A percentile compares a stretch with the other conserved stretches of the same genome.
Evolutionary conservation across 1,140 invertebrate species (phyloP).

Genomic region (Stegodyphus dumicola): DNA sequence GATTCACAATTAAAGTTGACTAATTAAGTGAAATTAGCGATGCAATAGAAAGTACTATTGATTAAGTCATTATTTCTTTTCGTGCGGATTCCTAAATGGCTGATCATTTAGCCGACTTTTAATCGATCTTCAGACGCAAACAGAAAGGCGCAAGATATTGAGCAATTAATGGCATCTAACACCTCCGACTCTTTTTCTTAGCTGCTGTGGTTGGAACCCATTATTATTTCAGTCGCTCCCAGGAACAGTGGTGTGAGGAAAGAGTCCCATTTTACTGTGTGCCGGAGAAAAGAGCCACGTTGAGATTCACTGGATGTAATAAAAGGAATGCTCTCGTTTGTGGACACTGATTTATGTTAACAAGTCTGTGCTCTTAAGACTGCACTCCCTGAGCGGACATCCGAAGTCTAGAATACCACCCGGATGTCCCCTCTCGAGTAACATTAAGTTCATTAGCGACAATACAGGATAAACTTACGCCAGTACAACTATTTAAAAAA

Average conservation of each 20-base stretch:
- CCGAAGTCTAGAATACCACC: too few relatives aligned
- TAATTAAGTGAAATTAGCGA: conserved; percentile 61
- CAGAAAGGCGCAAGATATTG: conserved; percentile 55
- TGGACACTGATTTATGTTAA: too few relatives aligned
- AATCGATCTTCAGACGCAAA: conserved; percentile 59
- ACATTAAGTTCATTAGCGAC: too few relatives aligned
- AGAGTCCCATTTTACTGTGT: not conserved
- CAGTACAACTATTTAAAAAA: too few relatives aligned
- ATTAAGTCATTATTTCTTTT: conserved; percentile 62
- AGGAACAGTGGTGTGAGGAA: conserved; percentile 15
- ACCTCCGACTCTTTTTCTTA: conserved; percentile 52
- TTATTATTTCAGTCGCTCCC: conserved; percentile 21
- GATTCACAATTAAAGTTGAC: conserved; percentile 61
- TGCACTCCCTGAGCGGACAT: too few relatives aligned
- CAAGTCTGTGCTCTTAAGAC: too few relatives aligned
- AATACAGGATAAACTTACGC: too few relatives aligned
- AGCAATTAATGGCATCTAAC: conserved; percentile 59
- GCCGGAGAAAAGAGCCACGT: not conserved
- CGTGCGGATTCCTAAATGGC: conserved; percentile 52
- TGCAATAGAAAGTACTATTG: conserved; percentile 60
- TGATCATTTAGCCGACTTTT: conserved; percentile 57
- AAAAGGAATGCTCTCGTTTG: too few relatives aligned
- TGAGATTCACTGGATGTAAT: not conserved
- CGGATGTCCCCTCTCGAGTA: too few relatives aligned
- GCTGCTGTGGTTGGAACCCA: conserved; percentile 27